phyloP scores from a whole-genome alignment of 2,888 invertebrate genomes.

The Trilocha varians region DNA sequence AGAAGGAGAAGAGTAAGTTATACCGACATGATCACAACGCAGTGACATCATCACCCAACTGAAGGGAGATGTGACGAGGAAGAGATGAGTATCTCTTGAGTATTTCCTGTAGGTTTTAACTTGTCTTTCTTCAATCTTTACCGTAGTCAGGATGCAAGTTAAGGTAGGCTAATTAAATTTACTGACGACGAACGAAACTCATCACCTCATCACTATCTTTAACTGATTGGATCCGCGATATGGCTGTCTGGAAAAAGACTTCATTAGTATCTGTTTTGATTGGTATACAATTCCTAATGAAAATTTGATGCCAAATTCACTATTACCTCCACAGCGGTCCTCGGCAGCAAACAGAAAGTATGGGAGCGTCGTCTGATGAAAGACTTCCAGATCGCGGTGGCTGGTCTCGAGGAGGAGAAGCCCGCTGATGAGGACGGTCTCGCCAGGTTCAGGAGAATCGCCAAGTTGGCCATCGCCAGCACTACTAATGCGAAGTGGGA shows the following conservation, averaged over 20 bases:
- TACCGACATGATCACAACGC: too few relatives aligned
- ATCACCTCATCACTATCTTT: too few relatives aligned
- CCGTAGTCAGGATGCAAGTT: too few relatives aligned
- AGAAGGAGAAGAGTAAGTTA: slow-evolving; percentile 80
- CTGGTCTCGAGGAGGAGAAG: slow-evolving; percentile 73
- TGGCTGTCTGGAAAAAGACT: too few relatives aligned
- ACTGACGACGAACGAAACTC: too few relatives aligned
- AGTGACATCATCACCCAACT: too few relatives aligned
- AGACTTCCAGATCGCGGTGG: slow-evolving; percentile 87
- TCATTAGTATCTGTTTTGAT: too few relatives aligned
- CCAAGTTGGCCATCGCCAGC: slow-evolving; percentile 79
- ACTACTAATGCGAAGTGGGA: slow-evolving; percentile 84
- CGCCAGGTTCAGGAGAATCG: slow-evolving; percentile 81
- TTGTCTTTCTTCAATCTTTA: neutral
- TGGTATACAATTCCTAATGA: too few relatives aligned
- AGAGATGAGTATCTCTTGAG: too few relatives aligned
- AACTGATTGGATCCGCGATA: too few relatives aligned
- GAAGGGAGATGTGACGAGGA: too few relatives aligned
- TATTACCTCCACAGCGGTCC: slow-evolving; percentile 66
- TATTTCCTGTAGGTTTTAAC: neutral
- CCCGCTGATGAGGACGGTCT: slow-evolving; percentile 73
- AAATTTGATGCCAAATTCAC: neutral
- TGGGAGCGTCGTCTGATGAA: slow-evolving; percentile 93
- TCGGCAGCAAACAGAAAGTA: slow-evolving; percentile 84
- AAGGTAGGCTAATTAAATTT: too few relatives aligned